These are phyloP conservation scores for Nansenia antarctica DNA, from an alignment of 2,113 vertebrate species.

Conservation along the genomic window DNA sequence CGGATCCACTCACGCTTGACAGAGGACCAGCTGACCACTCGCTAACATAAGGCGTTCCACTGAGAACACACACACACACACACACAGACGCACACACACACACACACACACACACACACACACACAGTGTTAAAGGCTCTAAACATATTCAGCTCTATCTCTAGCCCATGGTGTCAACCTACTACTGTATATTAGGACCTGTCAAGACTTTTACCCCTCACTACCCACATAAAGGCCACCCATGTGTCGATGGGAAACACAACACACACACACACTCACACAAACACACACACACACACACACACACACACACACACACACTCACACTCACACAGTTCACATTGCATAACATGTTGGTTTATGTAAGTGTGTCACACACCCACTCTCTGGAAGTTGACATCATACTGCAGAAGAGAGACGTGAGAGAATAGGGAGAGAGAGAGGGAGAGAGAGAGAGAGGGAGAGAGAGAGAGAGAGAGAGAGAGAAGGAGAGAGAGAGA, in stretches of 20 bases:
- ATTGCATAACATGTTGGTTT: slow-evolving; percentile 66
- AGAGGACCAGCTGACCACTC: background rate
- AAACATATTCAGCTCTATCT: slow-evolving; percentile 15
- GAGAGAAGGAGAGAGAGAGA: slow-evolving; percentile 1
- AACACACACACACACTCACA: slow-evolving; percentile 18
- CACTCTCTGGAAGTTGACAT: slow-evolving; percentile 60
- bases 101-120: slow-evolving; percentile 23
- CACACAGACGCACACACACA: slow-evolving; percentile 5
- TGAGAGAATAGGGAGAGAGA: slow-evolving; percentile 38
- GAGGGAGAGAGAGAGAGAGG: background rate
- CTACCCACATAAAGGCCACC: slow-evolving; percentile 47
- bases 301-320: slow-evolving; percentile 17
- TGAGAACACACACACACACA: slow-evolving; percentile 12
- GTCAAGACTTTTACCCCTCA: slow-evolving; percentile 39
- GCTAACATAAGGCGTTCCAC: background rate
- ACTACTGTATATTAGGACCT: slow-evolving; percentile 48
- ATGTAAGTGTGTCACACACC: slow-evolving; percentile 61
- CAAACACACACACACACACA: slow-evolving; percentile 26
- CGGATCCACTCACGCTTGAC: too few species aligned
- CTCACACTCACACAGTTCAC: slow-evolving; percentile 25
- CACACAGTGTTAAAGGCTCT: background rate
- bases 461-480: slow-evolving; percentile 2
- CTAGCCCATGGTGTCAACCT: slow-evolving; percentile 21
- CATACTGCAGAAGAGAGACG: slow-evolving; percentile 49
- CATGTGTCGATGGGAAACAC: slow-evolving; percentile 8